These are phyloP conservation scores for Rhinolophus ferrumequinum DNA, from an alignment of 2,113 vertebrate genomes.

Conservation along the genomic window DNA sequence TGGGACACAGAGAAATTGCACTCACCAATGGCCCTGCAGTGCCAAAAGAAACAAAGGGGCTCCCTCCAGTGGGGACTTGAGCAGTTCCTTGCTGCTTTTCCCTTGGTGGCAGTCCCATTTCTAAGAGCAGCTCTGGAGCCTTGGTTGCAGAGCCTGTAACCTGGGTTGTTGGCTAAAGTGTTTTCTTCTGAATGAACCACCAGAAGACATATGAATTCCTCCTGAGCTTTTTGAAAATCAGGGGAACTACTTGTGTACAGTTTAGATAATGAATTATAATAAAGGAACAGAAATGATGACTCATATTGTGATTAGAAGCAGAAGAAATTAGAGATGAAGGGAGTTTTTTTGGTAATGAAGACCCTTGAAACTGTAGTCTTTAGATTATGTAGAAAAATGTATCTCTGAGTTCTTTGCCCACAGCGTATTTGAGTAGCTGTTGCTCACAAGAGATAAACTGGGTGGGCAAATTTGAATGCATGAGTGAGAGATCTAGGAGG, in stretches of 20 bases:
- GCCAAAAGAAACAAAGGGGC: neutral
- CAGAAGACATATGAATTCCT: neutral
- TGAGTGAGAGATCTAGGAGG: neutral
- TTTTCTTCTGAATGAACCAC: constrained; percentile 22
- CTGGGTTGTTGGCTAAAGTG: neutral
- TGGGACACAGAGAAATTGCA: neutral
- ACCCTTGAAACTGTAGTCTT: neutral
- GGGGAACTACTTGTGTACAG: neutral
- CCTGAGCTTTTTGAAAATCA: neutral
- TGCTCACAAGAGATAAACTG: neutral
- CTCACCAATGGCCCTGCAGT: neutral
- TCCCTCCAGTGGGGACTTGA: neutral
- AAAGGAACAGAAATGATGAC: constrained; percentile 19
- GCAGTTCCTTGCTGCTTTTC: neutral
- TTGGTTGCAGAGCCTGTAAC: neutral
- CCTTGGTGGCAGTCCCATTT: neutral
- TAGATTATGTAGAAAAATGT: constrained; percentile 11
- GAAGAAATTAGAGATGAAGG: neutral
- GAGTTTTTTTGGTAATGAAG: neutral
- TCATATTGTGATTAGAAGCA: constrained; percentile 27
- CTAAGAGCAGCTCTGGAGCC: neutral
- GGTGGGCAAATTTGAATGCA: neutral
- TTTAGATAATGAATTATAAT: constrained; percentile 12
- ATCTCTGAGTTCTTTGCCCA: neutral
- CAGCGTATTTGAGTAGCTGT: neutral